A percentile compares a stretch with the other conserved stretches of the same genome.
Evolutionary conservation across 2,113 vertebrate species (phyloP).

Genomic region (Hydrochoerus hydrochaeris): DNA sequence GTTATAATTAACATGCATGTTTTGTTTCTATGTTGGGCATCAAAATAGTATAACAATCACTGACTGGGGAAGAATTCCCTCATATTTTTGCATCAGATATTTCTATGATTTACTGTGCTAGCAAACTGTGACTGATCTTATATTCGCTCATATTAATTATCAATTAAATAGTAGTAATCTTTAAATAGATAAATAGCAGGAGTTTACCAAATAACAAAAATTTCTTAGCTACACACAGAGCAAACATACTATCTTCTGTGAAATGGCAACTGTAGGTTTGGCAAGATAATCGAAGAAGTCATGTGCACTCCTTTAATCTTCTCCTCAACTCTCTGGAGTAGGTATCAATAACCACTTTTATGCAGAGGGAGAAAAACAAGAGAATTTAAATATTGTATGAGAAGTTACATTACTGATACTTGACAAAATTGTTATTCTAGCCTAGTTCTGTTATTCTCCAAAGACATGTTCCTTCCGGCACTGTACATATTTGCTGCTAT

Average conservation of each 20-base stretch:
- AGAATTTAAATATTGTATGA: conserved; percentile 1
- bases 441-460: not conserved
- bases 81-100: not conserved
- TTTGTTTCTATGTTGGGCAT: not conserved
- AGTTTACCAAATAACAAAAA: conserved; percentile 7
- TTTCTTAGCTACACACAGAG: not conserved
- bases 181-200: not conserved
- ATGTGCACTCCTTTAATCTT: not conserved
- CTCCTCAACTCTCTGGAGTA: not conserved
- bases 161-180: conserved; percentile 27
- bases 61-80: not conserved
- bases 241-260: not conserved
- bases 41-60: not conserved
- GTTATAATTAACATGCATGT: not conserved
- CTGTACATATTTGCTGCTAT: not conserved
- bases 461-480: not conserved
- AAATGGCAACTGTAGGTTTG: not conserved
- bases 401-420: not conserved
- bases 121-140: not conserved
- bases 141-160: conserved; percentile 19
- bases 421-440: not conserved
- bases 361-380: not conserved
- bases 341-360: not conserved
- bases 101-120: not conserved
- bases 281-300: not conserved